Base-by-base conservation (phyloP, 2,888 invertebrate species). In the Leistus spinibarbis region DNA sequence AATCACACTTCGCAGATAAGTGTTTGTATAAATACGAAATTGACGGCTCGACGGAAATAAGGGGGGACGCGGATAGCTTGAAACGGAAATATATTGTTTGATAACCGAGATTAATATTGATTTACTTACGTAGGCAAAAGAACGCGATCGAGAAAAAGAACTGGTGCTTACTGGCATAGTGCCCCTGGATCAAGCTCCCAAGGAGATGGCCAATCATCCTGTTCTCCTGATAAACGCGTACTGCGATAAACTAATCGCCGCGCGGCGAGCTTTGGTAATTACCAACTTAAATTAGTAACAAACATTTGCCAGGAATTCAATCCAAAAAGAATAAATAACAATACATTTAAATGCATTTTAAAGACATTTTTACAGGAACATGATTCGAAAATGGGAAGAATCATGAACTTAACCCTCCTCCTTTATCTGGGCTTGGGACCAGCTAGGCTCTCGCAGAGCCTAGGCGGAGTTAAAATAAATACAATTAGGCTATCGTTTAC, bases 81-180 rank as follows among this genome's bases (percentile, higher is more conserved):
- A 68, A 40, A 40, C 5, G 13, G 40, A 13, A n/a, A 40, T 40
- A 40, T 40, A 40, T 40, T 13, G 40, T 10, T 40, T 40, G 40
- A 40, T 5, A 40, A 10, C 13, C 4, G 40, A 40, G 40, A 40
- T 40, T 40, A 10, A 40, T 40, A n/a, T 40, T 40, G 40, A 40
- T 40, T 40, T 40, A 10, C 10, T 66, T 16, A 53, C 5, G 16
- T 60, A 71, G 63, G 74, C 87, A 80, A 89, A 89, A 80, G 92
- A 92, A 84, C 88, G 91, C 86, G 91, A 91, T 82, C 86, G 92
- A 73, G 88, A 92, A 77, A 92, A 92, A 82, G 88, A 89, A 78
- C 86, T 93, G 78, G 91, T 92, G 75, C 86, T 93, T 23, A 89
- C 89, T 64, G 92, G 92, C 27, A 89, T 89, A 81, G 91, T 92